These are phyloP conservation scores for Stichodactyla mertensii DNA, from an alignment of 64 coral and sea anemone genomes.

Conservation along the genomic window DNA sequence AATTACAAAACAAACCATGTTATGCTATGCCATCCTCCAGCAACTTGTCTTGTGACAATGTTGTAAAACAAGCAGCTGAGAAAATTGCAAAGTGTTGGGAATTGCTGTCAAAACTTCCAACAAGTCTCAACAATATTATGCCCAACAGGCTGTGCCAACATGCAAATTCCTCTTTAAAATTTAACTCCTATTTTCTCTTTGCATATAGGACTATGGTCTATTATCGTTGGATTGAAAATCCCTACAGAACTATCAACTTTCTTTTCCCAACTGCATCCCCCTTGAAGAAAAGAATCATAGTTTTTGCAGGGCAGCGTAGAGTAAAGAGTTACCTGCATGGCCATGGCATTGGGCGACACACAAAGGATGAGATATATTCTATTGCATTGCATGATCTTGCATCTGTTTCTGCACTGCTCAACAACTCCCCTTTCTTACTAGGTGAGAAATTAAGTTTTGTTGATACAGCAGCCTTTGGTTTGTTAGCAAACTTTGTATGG, in stretches of 20 bases:
- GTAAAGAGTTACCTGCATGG: slow-evolving; percentile 29
- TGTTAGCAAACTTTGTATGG: slow-evolving; percentile 60
- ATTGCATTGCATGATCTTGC: slow-evolving; percentile 47
- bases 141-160: no score
- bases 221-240: slow-evolving; percentile 60
- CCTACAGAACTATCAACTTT: slow-evolving; percentile 7
- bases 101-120: no score
- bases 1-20: no score
- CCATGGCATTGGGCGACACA: slow-evolving; percentile 69
- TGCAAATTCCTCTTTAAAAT: not conserved
- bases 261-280: slow-evolving; percentile 35
- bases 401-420: slow-evolving; percentile 46
- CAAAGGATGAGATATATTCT: slow-evolving; percentile 48
- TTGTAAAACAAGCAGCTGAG: no score
- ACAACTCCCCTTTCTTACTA: slow-evolving; percentile 53
- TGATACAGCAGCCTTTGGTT: slow-evolving; percentile 73
- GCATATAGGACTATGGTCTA: slow-evolving; percentile 60
- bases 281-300: slow-evolving; percentile 16
- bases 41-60: no score
- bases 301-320: not conserved
- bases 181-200: not conserved
- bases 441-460: slow-evolving; percentile 51
- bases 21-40: no score
- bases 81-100: no score
- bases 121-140: no score